These are phyloP conservation scores for Cataglyphis albicans DNA, from an alignment of 2,888 invertebrate genomes.

Conservation along the genomic window DNA sequence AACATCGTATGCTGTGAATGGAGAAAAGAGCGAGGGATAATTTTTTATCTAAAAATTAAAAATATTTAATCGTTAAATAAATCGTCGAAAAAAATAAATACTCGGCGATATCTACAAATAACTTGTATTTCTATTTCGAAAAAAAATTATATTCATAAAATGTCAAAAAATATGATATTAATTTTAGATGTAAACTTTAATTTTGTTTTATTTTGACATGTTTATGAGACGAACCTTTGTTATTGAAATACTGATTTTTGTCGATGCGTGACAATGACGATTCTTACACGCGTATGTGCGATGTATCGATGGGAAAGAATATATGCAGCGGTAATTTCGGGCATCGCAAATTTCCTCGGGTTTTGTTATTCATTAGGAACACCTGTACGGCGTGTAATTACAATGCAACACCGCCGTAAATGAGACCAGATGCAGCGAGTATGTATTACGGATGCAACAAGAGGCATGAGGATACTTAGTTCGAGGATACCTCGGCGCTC, in stretches of 20 bases:
- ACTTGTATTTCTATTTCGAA: not conserved
- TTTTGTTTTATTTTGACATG: not conserved
- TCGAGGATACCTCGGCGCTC: conserved; percentile 2
- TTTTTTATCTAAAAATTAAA: not conserved
- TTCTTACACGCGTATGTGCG: not conserved
- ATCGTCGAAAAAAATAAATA: not conserved
- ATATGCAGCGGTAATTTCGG: conserved; percentile 42
- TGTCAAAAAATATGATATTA: not conserved
- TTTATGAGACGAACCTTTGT: not conserved
- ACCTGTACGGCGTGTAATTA: conserved; percentile 48
- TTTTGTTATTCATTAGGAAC: conserved; percentile 48
- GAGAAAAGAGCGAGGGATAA: not conserved
- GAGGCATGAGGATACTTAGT: not conserved
- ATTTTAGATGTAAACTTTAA: not conserved
- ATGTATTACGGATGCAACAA: conserved; percentile 39
- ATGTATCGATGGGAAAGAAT: conserved; percentile 34
- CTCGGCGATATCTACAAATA: not conserved
- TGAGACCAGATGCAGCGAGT: conserved; percentile 55
- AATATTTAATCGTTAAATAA: not conserved
- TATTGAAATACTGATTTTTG: not conserved
- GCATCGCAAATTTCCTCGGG: conserved; percentile 32
- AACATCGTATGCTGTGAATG: not conserved
- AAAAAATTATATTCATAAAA: not conserved
- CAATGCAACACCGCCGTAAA: conserved; percentile 45
- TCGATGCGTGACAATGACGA: not conserved